A percentile compares a stretch with the other conserved stretches of the same genome.
Evolutionary conservation across 2,888 invertebrate species (phyloP).

Genomic region (Quadroppia sp.): DNA sequence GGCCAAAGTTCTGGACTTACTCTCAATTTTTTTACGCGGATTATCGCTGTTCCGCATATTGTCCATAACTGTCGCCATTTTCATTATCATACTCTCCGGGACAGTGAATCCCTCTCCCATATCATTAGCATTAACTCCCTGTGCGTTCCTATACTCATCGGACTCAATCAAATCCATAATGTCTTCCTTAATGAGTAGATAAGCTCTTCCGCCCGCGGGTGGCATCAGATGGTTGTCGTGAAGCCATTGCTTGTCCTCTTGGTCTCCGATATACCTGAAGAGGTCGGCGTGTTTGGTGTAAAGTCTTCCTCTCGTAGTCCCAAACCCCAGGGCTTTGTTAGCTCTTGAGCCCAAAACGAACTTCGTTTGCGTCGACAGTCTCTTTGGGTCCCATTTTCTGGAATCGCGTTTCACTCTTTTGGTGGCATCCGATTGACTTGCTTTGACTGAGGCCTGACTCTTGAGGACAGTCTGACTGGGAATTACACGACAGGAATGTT

Average conservation of each 20-base stretch:
- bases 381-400: slow-evolving; percentile 66
- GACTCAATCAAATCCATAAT: slow-evolving; percentile 68
- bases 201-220: slow-evolving; percentile 72
- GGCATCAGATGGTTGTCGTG: slow-evolving; percentile 70
- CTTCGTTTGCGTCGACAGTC: slow-evolving; percentile 66
- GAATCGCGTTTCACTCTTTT: slow-evolving; percentile 50
- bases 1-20: slow-evolving; percentile 1
- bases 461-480: neutral
- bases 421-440: neutral
- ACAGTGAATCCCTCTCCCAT: slow-evolving; percentile 67
- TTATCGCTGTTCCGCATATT: slow-evolving; percentile 21
- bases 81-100: slow-evolving; percentile 68
- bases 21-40: slow-evolving; percentile 5
- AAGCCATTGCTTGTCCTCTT: slow-evolving; percentile 75
- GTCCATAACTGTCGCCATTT: slow-evolving; percentile 65
- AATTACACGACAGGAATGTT: neutral
- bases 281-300: slow-evolving; percentile 73
- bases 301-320: slow-evolving; percentile 68
- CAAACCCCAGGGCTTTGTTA: slow-evolving; percentile 64
- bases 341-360: slow-evolving; percentile 71
- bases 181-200: slow-evolving; percentile 72
- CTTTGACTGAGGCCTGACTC: neutral
- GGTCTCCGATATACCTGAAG: slow-evolving; percentile 69
- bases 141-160: slow-evolving; percentile 62
- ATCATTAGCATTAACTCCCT: slow-evolving; percentile 56